Evolutionary conservation across 2,113 vertebrate genomes (phyloP), one percentile per base, ranked within the genome.

Genomic region (Urocitellus parryii): DNA sequence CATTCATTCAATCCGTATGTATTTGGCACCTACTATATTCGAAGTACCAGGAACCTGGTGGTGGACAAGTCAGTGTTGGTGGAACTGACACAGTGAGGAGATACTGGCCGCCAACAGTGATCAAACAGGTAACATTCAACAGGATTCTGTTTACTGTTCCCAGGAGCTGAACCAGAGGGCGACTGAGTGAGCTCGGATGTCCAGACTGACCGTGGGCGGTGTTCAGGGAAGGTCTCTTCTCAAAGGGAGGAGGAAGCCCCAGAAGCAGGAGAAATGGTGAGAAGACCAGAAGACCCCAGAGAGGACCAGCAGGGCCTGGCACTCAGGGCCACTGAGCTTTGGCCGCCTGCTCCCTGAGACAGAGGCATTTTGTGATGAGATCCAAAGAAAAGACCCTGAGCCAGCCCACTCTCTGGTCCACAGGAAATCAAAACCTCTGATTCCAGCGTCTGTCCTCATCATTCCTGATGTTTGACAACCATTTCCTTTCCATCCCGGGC

Each of bases 401-500:
- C 76, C 45, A 11, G 86, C 11, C 56, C 87, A 84, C 53, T 37
- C 67, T 1, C 56, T 67, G 5, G 94, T 96, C 84, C 74, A 80
- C 95, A 96, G 96, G 97, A 98, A 98, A 97, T 98, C 97, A 27
- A 93, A 96, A 92, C 94, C 92, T 95, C 89, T 83, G n/a, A 22
- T 97, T 96, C 93, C 92, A 88, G 98, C 72, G 88, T 90, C 95
- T 94, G 90, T 98, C 96, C 98, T 97, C 98, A 98, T 98, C 98
- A 97, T 93, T 96, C 96, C 97, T 97, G 95, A 92, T 93, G 96
- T 91, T 97, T 98, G 98, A 98, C 96, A 97, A 96, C 95, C 96
- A 80, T 98, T 98, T 98, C 98, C 97, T 98, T 95, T 97, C 97
- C 95, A 92, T 96, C 91, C 92, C 84, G 93, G 98, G 90, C 95